A percentile compares a stretch with the other conserved stretches of the same genome.
These are phyloP conservation scores for Centropristis striata DNA, from an alignment of 2,113 vertebrate genomes.

Conservation along the genomic window DNA sequence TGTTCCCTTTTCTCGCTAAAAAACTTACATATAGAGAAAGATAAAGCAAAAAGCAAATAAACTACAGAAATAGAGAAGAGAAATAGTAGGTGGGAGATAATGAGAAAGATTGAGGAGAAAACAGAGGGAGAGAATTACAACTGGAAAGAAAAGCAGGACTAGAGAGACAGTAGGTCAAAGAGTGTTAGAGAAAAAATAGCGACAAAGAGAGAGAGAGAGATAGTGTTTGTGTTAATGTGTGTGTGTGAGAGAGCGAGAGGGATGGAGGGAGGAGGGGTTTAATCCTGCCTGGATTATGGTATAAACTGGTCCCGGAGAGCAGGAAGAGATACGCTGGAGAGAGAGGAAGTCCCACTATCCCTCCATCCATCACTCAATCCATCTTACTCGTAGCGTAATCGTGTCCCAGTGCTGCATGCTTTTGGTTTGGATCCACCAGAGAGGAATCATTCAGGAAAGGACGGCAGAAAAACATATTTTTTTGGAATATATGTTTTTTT, in stretches of 20 bases:
- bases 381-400: background rate
- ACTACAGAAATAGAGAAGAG: background rate
- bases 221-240: slow-evolving; percentile 21
- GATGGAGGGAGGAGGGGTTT: slow-evolving; percentile 81
- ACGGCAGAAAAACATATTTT: slow-evolving; percentile 1
- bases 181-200: slow-evolving; percentile 18
- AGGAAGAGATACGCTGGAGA: slow-evolving; percentile 63
- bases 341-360: slow-evolving; percentile 62
- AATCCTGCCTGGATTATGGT: slow-evolving; percentile 83
- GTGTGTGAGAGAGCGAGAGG: slow-evolving; percentile 24
- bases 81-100: slow-evolving; percentile 18
- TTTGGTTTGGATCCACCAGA: slow-evolving; percentile 17
- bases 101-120: background rate
- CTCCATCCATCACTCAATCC: slow-evolving; percentile 34
- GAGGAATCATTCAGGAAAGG: slow-evolving; percentile 7
- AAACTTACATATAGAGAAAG: background rate
- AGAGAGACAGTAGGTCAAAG: slow-evolving; percentile 48
- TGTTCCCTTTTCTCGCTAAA: background rate
- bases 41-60: background rate
- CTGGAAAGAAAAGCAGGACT: slow-evolving; percentile 18
- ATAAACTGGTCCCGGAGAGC: slow-evolving; percentile 73
- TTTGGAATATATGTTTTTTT: slow-evolving; percentile 4
- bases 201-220: slow-evolving; percentile 16
- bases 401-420: slow-evolving; percentile 1
- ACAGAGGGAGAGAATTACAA: background rate